Percentiles rank a stretch among this genome's conserved stretches.
phyloP scores from a whole-genome alignment of 2,797 vertebrate genomes.

The Peromyscus attwateri region DNA sequence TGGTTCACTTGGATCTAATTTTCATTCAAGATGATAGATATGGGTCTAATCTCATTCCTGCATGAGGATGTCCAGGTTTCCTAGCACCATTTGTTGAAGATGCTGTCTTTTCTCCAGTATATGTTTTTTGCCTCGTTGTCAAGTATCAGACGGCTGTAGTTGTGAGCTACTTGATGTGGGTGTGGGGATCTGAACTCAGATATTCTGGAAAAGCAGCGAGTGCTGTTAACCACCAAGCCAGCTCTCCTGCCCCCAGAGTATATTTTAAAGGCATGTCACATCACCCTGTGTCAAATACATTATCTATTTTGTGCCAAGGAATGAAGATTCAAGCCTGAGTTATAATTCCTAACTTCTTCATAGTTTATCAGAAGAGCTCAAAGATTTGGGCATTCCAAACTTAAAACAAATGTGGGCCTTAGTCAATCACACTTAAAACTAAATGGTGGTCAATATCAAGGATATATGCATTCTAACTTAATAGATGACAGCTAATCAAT shows the following conservation, averaged over 20 bases:
- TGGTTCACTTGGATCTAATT: background rate
- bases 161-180: too few species aligned
- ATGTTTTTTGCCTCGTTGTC: background rate
- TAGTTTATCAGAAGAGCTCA: background rate
- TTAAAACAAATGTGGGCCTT: background rate
- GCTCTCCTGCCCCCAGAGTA: too few species aligned
- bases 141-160: background rate
- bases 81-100: background rate
- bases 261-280: background rate
- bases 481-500: background rate
- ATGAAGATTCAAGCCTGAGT: background rate
- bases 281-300: background rate
- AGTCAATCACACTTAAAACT: background rate
- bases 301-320: background rate
- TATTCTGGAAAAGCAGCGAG: background rate
- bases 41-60: background rate
- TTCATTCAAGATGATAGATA: background rate
- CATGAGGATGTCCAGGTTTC: background rate
- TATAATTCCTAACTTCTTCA: background rate
- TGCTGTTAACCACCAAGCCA: background rate
- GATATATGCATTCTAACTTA: background rate
- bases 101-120: background rate
- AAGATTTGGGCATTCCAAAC: background rate
- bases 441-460: background rate
- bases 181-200: background rate